These are phyloP conservation scores for Encarsia formosa DNA, from an alignment of 2,888 invertebrate species.

Conservation along the genomic window DNA sequence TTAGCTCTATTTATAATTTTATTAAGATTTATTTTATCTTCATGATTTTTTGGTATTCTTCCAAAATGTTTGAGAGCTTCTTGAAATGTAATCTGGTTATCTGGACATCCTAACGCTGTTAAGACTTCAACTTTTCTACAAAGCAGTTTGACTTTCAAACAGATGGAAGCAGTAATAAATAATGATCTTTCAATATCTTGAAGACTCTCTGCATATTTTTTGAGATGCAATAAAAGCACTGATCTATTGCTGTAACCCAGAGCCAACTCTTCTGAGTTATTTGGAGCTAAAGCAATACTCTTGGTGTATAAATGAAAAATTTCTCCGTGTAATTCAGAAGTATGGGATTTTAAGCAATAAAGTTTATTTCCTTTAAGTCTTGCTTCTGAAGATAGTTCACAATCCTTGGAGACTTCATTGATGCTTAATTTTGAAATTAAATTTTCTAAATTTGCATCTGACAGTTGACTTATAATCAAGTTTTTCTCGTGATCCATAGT, in stretches of 20 bases:
- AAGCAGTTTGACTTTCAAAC: conserved; percentile 59
- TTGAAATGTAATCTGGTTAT: no score
- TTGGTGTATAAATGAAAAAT: conserved; percentile 58
- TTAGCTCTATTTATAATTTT: no score
- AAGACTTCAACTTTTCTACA: no score
- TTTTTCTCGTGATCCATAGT: no score
- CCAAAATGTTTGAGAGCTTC: no score
- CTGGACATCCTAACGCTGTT: no score
- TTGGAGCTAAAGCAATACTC: conserved; percentile 62
- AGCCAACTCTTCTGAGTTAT: conserved; percentile 57
- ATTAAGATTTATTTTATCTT: no score
- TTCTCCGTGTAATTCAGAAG: conserved; percentile 10
- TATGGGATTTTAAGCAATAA: conserved; percentile 47
- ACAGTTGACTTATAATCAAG: no score
- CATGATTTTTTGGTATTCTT: no score
- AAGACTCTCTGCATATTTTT: conserved; percentile 63
- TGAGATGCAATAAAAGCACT: conserved; percentile 64
- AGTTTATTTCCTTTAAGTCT: conserved; percentile 60
- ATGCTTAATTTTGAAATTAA: no score
- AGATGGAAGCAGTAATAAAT: conserved; percentile 58
- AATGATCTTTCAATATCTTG: conserved; percentile 65
- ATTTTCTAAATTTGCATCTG: no score
- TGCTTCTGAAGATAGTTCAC: conserved; percentile 53
- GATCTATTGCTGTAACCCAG: conserved; percentile 73
- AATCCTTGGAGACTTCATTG: conserved; percentile 50